phyloP scores from a whole-genome alignment of 1,140 invertebrate species.

The Drosophila quadrilineata region DNA sequence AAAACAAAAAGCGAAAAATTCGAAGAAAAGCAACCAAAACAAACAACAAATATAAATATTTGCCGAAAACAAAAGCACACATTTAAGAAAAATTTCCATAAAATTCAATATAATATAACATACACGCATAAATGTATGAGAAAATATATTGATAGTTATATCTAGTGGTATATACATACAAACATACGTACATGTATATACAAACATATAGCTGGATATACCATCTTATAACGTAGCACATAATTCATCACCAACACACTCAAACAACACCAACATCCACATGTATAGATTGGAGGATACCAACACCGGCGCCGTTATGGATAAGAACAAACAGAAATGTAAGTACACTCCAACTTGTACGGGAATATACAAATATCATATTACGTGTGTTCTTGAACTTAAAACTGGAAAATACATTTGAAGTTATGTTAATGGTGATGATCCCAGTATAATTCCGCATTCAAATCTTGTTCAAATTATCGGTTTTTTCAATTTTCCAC shows the following conservation, averaged over 20 bases:
- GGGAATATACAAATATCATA: no score
- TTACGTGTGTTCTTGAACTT: no score
- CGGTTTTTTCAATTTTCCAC: no score
- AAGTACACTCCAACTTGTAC: constrained; percentile 30
- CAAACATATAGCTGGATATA: constrained; percentile 40
- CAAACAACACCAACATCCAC: constrained; percentile 56
- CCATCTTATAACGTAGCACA: no score
- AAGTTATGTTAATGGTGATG: no score
- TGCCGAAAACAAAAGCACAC: constrained; percentile 3
- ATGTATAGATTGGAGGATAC: constrained; percentile 81
- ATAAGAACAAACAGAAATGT: constrained; percentile 81
- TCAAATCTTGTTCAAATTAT: no score
- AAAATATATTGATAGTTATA: constrained; percentile 18
- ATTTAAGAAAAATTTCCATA: constrained; percentile 38
- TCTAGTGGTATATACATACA: constrained; percentile 4
- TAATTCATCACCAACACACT: constrained; percentile 42
- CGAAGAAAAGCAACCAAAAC: constrained; percentile 23
- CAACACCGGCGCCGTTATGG: constrained; percentile 78
- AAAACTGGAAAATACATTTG: no score
- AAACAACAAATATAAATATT: constrained; percentile 36
- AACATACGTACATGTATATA: constrained; percentile 22
- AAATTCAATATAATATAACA: constrained; percentile 51
- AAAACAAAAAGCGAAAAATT: background rate
- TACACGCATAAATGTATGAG: constrained; percentile 15
- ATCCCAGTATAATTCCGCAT: no score